Evolutionary conservation across 1,140 invertebrate species (phyloP).

Genomic region (Atopsyche davidsoni): DNA sequence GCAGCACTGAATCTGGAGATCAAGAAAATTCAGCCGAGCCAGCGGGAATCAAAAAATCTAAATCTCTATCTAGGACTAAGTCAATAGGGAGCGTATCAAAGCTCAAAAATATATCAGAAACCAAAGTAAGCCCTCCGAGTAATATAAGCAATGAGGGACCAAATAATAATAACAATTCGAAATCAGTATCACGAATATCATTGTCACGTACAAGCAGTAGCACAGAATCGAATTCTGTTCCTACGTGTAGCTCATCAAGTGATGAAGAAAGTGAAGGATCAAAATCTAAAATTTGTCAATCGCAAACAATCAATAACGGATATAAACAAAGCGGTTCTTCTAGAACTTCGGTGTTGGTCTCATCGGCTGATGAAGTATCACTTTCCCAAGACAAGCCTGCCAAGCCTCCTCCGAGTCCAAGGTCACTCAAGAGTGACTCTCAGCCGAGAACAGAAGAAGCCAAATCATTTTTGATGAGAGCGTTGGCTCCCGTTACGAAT

Average conservation of each 20-base stretch:
- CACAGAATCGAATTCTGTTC: slow-evolving; percentile 43
- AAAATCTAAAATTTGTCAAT: slow-evolving; percentile 35
- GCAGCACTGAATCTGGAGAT: slow-evolving; percentile 7
- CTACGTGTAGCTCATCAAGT: slow-evolving; percentile 42
- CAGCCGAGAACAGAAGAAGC: slow-evolving; percentile 54
- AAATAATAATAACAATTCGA: slow-evolving; percentile 23
- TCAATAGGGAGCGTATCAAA: slow-evolving; percentile 31
- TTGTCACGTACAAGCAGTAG: slow-evolving; percentile 42
- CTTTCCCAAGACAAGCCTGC: slow-evolving; percentile 50
- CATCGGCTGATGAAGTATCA: slow-evolving; percentile 54
- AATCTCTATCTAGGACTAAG: slow-evolving; percentile 29
- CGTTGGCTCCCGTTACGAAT: slow-evolving; percentile 60
- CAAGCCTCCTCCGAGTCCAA: slow-evolving; percentile 46
- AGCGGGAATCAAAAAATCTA: slow-evolving; percentile 29
- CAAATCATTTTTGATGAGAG: slow-evolving; percentile 64
- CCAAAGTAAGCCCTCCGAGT: slow-evolving; percentile 1
- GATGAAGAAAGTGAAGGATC: slow-evolving; percentile 44
- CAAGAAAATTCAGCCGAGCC: not conserved
- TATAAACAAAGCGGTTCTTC: slow-evolving; percentile 36
- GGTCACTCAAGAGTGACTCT: slow-evolving; percentile 43
- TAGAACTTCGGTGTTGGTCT: slow-evolving; percentile 45
- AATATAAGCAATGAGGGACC: slow-evolving; percentile 13
- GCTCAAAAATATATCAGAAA: slow-evolving; percentile 29
- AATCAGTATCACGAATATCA: slow-evolving; percentile 32
- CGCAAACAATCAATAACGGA: slow-evolving; percentile 32